These are phyloP conservation scores for Diaphora mendica DNA, from an alignment of 2,888 invertebrate species.

Conservation along the genomic window DNA sequence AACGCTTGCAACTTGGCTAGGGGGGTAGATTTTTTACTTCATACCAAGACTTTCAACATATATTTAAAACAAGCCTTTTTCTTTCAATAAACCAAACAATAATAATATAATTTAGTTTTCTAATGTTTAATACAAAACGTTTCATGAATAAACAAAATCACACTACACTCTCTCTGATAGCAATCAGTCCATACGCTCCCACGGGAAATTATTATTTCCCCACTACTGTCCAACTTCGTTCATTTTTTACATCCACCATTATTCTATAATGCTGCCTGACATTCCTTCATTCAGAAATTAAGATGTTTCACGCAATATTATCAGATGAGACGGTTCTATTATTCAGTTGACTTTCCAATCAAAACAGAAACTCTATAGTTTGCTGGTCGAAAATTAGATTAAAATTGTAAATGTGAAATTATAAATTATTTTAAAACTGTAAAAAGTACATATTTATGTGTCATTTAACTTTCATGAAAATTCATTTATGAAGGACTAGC, in stretches of 20 bases:
- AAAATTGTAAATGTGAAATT: neutral
- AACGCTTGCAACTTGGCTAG: neutral
- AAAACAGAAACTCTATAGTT: neutral
- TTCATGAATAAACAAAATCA: slow-evolving; percentile 10
- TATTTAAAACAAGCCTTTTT: neutral
- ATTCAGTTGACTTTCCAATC: neutral
- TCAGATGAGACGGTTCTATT: neutral
- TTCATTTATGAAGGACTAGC: no score
- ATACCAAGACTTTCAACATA: neutral
- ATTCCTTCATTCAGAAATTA: neutral
- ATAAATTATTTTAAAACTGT: no score
- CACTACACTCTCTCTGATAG: slow-evolving; percentile 7
- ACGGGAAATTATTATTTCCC: slow-evolving; percentile 22
- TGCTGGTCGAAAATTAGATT: neutral
- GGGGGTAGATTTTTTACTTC: neutral
- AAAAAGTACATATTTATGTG: no score
- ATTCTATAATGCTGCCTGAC: neutral
- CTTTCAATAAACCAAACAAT: neutral
- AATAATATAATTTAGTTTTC: neutral
- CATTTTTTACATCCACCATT: slow-evolving; percentile 10
- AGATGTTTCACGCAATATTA: neutral
- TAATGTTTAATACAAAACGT: slow-evolving; percentile 2
- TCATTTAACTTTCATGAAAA: no score
- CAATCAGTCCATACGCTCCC: slow-evolving; percentile 18
- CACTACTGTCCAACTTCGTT: slow-evolving; percentile 8